Evolutionary conservation across 2,113 vertebrate genomes (phyloP).

Genomic region (Empidonax alnorum): DNA sequence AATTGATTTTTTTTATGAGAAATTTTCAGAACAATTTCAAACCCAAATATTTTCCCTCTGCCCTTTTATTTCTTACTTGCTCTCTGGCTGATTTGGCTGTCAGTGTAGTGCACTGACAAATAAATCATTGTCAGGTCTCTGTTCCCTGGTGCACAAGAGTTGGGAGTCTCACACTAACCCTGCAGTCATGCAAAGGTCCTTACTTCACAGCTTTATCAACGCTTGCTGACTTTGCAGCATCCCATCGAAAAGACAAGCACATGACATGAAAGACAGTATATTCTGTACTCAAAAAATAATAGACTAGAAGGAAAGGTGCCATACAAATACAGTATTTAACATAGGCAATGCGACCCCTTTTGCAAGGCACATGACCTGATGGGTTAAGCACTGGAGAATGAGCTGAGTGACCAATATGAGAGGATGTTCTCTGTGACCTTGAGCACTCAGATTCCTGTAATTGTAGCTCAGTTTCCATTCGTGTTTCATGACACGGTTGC

Average conservation of each 20-base stretch:
- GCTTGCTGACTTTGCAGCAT: slow-evolving; percentile 3
- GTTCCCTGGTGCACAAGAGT: neutral
- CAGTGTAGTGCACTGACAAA: slow-evolving; percentile 35
- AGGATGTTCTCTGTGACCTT: neutral
- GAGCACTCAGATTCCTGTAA: neutral
- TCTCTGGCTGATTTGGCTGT: slow-evolving; percentile 45
- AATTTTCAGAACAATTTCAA: slow-evolving; percentile 67
- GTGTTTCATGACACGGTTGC: neutral
- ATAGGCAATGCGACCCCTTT: fast-evolving
- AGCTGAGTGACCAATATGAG: neutral
- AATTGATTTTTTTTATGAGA: slow-evolving; percentile 70
- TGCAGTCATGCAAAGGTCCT: neutral
- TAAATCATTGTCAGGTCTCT: slow-evolving; percentile 62
- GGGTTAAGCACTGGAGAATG: neutral
- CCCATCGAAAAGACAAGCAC: neutral
- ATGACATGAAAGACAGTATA: neutral
- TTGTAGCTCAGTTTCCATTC: neutral
- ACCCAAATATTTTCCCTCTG: slow-evolving; percentile 43
- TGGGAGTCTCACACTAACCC: neutral
- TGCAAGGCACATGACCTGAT: fast-evolving
- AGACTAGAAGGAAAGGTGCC: neutral
- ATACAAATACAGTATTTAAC: neutral
- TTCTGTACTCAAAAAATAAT: neutral
- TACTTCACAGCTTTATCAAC: neutral
- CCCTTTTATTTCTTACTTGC: slow-evolving; percentile 52